phyloP scores from a whole-genome alignment of 2,113 vertebrate genomes.

The Mesocricetus auratus region DNA sequence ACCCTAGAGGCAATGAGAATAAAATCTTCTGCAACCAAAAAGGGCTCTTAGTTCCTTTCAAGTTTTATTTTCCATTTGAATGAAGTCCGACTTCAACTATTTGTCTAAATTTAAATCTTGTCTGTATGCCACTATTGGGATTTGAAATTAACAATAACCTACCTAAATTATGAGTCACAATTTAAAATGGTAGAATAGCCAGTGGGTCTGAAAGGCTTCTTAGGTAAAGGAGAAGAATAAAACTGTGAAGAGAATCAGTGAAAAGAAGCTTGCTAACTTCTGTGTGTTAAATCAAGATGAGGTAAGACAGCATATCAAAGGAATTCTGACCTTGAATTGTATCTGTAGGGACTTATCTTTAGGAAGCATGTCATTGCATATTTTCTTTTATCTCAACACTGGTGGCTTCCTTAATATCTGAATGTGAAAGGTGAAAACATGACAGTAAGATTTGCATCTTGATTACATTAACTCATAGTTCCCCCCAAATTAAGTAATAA shows the following conservation, averaged over 20 bases:
- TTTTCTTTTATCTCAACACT: background rate
- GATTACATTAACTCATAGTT: slow-evolving; percentile 2
- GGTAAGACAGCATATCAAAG: background rate
- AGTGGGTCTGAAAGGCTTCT: background rate
- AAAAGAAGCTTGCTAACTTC: background rate
- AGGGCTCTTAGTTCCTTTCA: slow-evolving; percentile 6
- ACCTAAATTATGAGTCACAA: background rate
- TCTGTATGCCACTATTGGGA: slow-evolving; percentile 36
- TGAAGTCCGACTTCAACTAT: slow-evolving; percentile 43
- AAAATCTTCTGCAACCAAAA: background rate
- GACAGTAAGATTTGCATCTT: background rate
- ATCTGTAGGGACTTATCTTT: slow-evolving; percentile 21
- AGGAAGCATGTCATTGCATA: background rate
- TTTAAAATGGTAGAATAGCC: background rate
- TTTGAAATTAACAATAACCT: slow-evolving; percentile 44
- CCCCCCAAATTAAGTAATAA: slow-evolving; percentile 17
- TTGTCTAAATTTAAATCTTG: slow-evolving; percentile 39
- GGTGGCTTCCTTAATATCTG: background rate
- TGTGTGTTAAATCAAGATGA: slow-evolving; percentile 50
- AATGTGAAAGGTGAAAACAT: background rate
- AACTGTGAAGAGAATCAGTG: background rate
- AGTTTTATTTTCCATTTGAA: slow-evolving; percentile 49
- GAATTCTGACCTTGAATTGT: slow-evolving; percentile 24
- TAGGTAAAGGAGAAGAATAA: slow-evolving; percentile 8
- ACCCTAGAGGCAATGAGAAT: background rate